Base-by-base conservation (phyloP, 2,113 vertebrate genomes). In the Ciconia stormi region DNA sequence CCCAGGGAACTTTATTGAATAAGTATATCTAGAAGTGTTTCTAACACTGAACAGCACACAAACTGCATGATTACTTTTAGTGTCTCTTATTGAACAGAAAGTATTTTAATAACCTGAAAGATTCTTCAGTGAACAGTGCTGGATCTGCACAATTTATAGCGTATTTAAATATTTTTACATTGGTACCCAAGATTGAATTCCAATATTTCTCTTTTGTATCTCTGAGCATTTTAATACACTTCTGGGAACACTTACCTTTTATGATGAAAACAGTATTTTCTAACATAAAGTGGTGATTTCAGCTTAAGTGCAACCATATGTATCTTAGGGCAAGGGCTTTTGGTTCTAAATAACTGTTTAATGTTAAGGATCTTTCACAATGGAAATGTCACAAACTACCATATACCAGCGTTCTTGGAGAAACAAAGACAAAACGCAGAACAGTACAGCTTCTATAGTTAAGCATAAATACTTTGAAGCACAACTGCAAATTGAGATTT, bases 51-150 rank as follows among this genome's bases (percentile, higher is more conserved):
- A 92, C 97, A 98, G 97, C 93, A 77, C 78, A 73, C 42, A 88
- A 80, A 94, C 87, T 21, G 44, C 46, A 58, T 55, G 86, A 96
- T 90, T 95, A 91, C 90, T 96, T 97, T 87, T 52, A 90, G 82
- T 79, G 59, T 92, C 71, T 91, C 86, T 95, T 89, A 95, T 47
- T 97, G 92, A 94, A 42, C 38, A 74, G 82, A 97, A 97, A 88
- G 96, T 97, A 98, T 97, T 97, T 98, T 97, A 97, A 98, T 97
- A 96, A 98, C 76, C 77, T 95, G 83, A 98, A 98, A 96, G 89
- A 87, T 87, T 94, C 95, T 97, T 96, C 96, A 87, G 80, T 95
- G 94, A 86, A 89, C 95, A 80, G 47, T 79, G 84, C 93, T 96
- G 91, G 42, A 96, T 92, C 84, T 96, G 50, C 29, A 13, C 96